A percentile compares a stretch with the other conserved stretches of the same genome.
phyloP scores from a whole-genome alignment of 1,140 invertebrate genomes.

The Trachymyrmex cornetzi region DNA sequence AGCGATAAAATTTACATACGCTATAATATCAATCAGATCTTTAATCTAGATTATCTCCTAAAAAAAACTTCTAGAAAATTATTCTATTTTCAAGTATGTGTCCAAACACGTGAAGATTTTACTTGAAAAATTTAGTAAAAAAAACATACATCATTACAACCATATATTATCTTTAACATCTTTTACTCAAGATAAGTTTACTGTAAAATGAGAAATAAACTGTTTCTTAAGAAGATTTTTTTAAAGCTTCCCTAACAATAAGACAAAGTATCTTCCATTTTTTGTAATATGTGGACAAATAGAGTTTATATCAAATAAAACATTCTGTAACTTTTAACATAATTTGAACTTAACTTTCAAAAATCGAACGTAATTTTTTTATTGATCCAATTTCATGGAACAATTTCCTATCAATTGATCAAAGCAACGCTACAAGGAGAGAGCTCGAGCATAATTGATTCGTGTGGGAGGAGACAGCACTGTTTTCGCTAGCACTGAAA shows the following conservation, averaged over 20 bases:
- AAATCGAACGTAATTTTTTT: not conserved
- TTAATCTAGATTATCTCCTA: not conserved
- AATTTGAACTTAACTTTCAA: not conserved
- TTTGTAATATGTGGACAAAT: not conserved
- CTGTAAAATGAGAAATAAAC: not conserved
- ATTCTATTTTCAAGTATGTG: not conserved
- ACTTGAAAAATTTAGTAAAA: not conserved
- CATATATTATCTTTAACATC: not conserved
- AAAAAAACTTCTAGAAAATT: not conserved
- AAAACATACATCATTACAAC: not conserved
- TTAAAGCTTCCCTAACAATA: not conserved
- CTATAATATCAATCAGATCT: no score
- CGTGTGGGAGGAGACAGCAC: slow-evolving; percentile 66
- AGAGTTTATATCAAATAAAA: not conserved
- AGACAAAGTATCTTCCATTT: not conserved
- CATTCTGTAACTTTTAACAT: not conserved
- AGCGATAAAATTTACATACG: no score
- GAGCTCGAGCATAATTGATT: slow-evolving; percentile 29
- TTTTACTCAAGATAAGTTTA: not conserved
- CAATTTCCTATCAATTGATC: not conserved
- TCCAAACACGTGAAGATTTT: not conserved
- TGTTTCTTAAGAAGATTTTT: not conserved
- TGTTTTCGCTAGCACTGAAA: slow-evolving; percentile 65
- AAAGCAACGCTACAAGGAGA: slow-evolving; percentile 11
- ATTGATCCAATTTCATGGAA: not conserved